These are phyloP conservation scores for Catocala nupta DNA, from an alignment of 2,888 invertebrate species.

Conservation along the genomic window DNA sequence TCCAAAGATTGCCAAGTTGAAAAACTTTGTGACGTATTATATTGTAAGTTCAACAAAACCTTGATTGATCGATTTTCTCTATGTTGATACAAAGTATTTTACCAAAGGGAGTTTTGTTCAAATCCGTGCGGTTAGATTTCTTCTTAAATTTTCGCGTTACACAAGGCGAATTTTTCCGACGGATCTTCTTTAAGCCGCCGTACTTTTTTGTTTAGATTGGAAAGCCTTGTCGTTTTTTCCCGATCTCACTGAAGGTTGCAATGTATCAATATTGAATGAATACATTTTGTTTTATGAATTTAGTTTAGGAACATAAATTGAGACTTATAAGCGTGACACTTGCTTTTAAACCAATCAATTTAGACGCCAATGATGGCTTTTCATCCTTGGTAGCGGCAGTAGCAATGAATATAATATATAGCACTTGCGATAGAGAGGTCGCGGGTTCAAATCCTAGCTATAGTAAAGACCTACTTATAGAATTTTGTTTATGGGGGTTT, in stretches of 20 bases:
- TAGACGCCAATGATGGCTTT: no score
- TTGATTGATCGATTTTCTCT: conserved; percentile 54
- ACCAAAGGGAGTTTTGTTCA: conserved; percentile 38
- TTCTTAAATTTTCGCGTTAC: conserved; percentile 46
- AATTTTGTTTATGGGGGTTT: no score
- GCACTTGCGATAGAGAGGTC: no score
- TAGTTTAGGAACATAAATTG: not conserved
- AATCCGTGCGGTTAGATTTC: conserved; percentile 45
- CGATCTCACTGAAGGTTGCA: not conserved
- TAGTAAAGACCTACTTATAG: no score
- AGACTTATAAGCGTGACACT: no score
- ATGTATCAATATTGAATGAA: conserved; percentile 7
- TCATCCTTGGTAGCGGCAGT: no score
- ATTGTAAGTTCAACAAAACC: conserved; percentile 45
- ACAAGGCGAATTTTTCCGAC: conserved; percentile 20
- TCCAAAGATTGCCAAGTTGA: no score
- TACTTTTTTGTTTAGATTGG: conserved; percentile 15
- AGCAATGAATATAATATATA: no score
- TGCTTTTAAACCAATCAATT: no score
- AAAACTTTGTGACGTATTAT: conserved; percentile 51
- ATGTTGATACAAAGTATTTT: conserved; percentile 57
- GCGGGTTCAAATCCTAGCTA: no score
- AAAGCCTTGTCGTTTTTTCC: conserved; percentile 2
- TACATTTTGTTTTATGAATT: not conserved
- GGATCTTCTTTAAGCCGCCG: conserved; percentile 17